Evolutionary conservation across 2,113 vertebrate species (phyloP), one percentile per base, ranked within the genome.

Genomic region (Hymenochirus boettgeri): DNA sequence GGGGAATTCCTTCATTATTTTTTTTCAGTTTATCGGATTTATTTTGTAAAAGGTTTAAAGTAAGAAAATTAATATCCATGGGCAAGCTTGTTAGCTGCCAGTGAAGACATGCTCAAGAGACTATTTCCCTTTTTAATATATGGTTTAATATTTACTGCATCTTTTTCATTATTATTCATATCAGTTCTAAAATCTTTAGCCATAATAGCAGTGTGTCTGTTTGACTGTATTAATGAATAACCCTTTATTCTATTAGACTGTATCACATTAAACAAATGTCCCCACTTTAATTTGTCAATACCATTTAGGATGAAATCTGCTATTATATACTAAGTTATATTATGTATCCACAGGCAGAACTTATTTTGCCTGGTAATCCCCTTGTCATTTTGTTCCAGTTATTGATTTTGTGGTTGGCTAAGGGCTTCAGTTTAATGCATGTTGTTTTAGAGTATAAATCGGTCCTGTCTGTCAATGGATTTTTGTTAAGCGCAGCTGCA

Each of bases 361-460:
- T 33, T 23, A 35, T 37, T 48, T 51, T 37, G 47, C 15, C 17
- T 23, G 24, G n/a, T 46, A 22, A 31, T 39, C 26, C 62, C 45
- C 62, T 53, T 64, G 51, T 42, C 52, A 53, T 55, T 42, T 64
- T 56, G 37, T 27, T 64, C 35, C 18, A 42, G n/a, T 2, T 64
- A 64, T 64, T 47, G 62, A 64, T 64, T 22, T 22, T 19, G 24
- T n/a, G 6, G 23, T 13, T 4, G 35, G 50, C n/a, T 25, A 23
- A 39, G n/a, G 50, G 35, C 50, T 27, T 17, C 21, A 10, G 37
- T 21, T 56, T 52, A 26, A 18, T 8, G 22, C 24, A 25, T 27
- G 22, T 53, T 53, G 50, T 53, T 53, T 53, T 42, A 24, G 50
- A 53, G 45, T 56, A 56, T 29, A 46, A 31, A 56, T 46, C 31